Conservation (phyloP, 2,113 vertebrate species). For the Ascaphus truei region DNA sequence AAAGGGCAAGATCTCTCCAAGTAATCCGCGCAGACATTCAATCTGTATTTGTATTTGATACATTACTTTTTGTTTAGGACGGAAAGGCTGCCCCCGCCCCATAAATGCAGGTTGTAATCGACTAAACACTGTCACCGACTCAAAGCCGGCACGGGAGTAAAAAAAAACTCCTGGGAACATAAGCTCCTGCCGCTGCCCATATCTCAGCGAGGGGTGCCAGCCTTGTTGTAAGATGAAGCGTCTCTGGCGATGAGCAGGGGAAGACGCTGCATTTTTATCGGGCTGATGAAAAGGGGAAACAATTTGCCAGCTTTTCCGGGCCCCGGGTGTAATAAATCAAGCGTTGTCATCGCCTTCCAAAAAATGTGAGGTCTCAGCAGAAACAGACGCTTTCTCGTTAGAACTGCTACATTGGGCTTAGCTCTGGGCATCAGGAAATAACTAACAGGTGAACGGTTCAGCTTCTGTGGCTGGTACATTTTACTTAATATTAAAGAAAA, state of each 20-base stretch:
- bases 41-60: no score
- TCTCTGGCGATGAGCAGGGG: constrained; percentile 9
- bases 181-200: not conserved
- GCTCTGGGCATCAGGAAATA: not conserved
- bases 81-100: no score
- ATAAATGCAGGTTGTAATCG: no score
- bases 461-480: not conserved
- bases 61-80: no score
- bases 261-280: constrained; percentile 27
- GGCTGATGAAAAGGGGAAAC: constrained; percentile 33
- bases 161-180: not conserved
- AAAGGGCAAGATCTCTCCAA: no score
- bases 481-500: not conserved
- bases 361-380: constrained; percentile 31
- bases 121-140: no score
- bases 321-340: constrained; percentile 31
- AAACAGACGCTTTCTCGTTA: constrained; percentile 21
- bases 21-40: no score
- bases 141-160: no score
- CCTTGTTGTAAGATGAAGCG: constrained; percentile 11
- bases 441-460: constrained; percentile 14
- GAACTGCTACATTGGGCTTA: constrained; percentile 12
- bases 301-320: constrained; percentile 27
- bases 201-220: not conserved
- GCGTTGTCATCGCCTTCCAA: constrained; percentile 18